Conservation (phyloP, 2,797 vertebrate genomes). For the Argya squamiceps region DNA sequence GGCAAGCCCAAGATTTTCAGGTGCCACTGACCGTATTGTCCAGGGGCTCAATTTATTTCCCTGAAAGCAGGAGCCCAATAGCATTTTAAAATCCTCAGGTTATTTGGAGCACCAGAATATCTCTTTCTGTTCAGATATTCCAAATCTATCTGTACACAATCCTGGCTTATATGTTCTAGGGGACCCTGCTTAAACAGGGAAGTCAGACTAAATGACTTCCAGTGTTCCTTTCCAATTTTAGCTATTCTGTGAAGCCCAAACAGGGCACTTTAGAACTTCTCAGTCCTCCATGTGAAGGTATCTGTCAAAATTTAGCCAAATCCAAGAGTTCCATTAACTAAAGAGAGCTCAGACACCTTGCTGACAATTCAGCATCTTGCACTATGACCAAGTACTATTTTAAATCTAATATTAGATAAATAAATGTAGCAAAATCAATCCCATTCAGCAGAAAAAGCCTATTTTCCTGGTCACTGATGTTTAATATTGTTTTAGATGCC, state of each 20-base stretch:
- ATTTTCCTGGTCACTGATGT: background rate
- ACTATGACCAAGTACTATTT: background rate
- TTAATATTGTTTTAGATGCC: background rate
- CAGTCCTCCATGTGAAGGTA: background rate
- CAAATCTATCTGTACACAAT: background rate
- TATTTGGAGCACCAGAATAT: background rate
- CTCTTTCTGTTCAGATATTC: background rate
- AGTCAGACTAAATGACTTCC: background rate
- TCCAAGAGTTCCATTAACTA: background rate
- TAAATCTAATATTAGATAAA: background rate
- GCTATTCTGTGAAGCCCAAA: background rate
- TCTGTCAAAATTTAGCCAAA: background rate
- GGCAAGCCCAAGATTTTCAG: background rate
- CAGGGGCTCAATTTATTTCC: background rate
- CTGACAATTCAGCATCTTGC: background rate
- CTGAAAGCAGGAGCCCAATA: background rate
- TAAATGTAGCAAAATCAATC: background rate
- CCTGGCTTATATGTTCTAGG: background rate
- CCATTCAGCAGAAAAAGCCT: background rate
- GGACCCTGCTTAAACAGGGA: background rate
- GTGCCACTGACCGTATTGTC: background rate
- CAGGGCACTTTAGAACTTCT: background rate
- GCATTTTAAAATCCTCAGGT: background rate
- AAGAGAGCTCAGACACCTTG: background rate
- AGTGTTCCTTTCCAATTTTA: background rate